Base-by-base conservation (phyloP, 1,140 invertebrate genomes). In the Apis florea region DNA sequence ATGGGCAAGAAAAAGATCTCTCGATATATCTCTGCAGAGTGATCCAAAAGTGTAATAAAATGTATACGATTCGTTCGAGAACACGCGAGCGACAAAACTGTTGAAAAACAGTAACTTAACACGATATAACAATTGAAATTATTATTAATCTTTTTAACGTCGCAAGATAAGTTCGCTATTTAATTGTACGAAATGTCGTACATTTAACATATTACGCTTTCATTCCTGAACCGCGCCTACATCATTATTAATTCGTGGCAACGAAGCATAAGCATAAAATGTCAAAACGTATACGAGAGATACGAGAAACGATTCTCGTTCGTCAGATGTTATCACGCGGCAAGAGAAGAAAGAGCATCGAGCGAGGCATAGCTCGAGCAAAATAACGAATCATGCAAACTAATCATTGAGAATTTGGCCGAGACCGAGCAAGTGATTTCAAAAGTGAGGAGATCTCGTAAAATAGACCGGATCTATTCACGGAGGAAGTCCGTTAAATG, bases 401-500 rank as follows among this genome's bases (percentile, higher is more conserved):
- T 40, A 40, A 40, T 40, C 31, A 40, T 40, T 5, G 31, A 21
- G 63, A 40, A 3, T 64, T 21, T 40, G 31, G 9, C 19, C 6
- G 68, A 21, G 26, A 69, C 10, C 0, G 31, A 40, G 31, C 12
- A 47, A 15, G 11, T 24, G 24, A 69, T 69, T 53, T 51, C 47
- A 53, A 51, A 26, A 51, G 53, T 31, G 21, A 51, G 19, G 6
- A 21, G 10, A 21, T 70, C 31, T 70, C 51, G 68, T 10, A 47
- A 59, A 58, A 59, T 21, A 21, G 31, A 17, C 19, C n/a, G 47
- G 26, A 63, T 75, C 73, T 63, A 53, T 64, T 75, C 24, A 9
- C n/a, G 49, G 17, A 53, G 47, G 59, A 75, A 64, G 59, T n/a
- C n/a, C n/a, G n/a, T 75, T 64, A 64, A 75, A 49, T 53, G 58